phyloP scores from a whole-genome alignment of 1,140 invertebrate species.

The Drosophila aff. region DNA sequence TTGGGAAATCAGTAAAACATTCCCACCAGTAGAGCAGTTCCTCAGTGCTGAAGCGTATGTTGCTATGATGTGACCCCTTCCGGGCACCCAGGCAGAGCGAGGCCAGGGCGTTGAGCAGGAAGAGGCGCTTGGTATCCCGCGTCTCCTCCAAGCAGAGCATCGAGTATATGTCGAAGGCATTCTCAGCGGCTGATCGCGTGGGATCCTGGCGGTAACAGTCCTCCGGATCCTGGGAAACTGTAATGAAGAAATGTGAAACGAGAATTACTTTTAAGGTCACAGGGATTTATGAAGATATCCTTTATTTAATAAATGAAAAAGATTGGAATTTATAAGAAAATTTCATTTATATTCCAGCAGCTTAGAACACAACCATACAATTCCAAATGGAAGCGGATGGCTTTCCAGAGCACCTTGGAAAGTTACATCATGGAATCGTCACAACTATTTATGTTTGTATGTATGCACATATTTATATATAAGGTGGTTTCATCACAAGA shows the following conservation, averaged over 20 bases:
- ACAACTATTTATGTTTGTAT: neutral
- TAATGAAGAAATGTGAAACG: neutral
- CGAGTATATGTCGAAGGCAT: constrained; percentile 80
- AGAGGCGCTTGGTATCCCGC: constrained; percentile 77
- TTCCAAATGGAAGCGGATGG: neutral
- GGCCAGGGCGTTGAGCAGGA: constrained; percentile 79
- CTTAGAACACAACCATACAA: too few relatives aligned
- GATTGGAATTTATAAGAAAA: too few relatives aligned
- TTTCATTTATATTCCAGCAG: too few relatives aligned
- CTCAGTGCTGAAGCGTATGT: constrained; percentile 90
- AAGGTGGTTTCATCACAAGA: neutral
- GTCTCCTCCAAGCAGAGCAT: constrained; percentile 75
- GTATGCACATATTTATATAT: neutral
- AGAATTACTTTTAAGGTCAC: neutral
- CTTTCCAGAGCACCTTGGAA: neutral
- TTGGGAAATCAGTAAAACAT: neutral
- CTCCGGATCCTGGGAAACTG: constrained; percentile 80
- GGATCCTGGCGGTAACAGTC: constrained; percentile 80
- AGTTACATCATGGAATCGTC: neutral
- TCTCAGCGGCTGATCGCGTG: constrained; percentile 73
- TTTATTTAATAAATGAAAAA: neutral
- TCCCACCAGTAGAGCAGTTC: constrained; percentile 94
- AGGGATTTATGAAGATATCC: too few relatives aligned
- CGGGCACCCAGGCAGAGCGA: constrained; percentile 84
- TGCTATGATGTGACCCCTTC: constrained; percentile 67